A percentile compares a stretch with the other conserved stretches of the same genome.
phyloP scores from a whole-genome alignment of 2,113 vertebrate genomes.

The Eurypyga helias region DNA sequence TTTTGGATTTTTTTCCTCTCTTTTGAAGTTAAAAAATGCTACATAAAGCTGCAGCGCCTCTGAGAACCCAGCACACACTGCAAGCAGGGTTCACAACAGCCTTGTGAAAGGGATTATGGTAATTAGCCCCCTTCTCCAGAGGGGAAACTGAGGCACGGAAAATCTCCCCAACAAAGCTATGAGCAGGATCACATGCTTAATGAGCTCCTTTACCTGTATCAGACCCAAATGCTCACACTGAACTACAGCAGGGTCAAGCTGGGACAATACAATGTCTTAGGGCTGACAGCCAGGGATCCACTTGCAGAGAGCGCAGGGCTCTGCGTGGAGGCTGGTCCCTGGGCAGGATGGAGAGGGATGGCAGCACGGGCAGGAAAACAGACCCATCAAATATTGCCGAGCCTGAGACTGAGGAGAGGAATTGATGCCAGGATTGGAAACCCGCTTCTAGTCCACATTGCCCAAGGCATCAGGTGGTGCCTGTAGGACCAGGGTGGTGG shows the following conservation, averaged over 20 bases:
- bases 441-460: fast-evolving
- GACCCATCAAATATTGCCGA: fast-evolving
- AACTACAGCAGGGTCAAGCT: neutral
- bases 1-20: slow-evolving; percentile 22
- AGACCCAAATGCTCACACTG: neutral
- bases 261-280: fast-evolving
- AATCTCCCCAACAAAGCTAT: neutral
- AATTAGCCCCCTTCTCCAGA: neutral
- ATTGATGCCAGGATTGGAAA: neutral
- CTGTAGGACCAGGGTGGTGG: neutral
- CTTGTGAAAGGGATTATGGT: neutral
- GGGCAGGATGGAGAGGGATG: fast-evolving
- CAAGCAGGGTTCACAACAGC: neutral
- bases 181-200: neutral
- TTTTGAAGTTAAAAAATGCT: neutral
- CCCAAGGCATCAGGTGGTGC: fast-evolving
- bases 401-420: neutral
- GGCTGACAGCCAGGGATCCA: neutral
- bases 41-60: neutral
- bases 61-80: neutral
- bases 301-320: neutral
- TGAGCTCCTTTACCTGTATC: neutral
- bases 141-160: neutral
- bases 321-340: neutral
- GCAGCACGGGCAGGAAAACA: neutral